Base-by-base conservation (phyloP, 2,888 invertebrate species). In the Zeuzera pyrina region DNA sequence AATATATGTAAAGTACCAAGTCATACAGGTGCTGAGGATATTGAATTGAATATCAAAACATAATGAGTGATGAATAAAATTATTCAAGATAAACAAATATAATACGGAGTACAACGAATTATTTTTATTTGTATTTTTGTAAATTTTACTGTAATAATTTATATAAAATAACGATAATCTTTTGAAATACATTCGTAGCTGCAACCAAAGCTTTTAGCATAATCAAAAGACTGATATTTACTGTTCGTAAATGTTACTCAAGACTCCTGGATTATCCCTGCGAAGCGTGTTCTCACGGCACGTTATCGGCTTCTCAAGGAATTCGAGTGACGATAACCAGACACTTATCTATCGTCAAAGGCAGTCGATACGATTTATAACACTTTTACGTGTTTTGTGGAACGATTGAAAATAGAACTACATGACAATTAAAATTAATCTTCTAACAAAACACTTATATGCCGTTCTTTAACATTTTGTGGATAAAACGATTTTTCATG, bases 291-390 rank as follows among this genome's bases (percentile, higher is more conserved):
- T 71, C 69, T 67, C 71, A 68, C 68, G 66, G 46, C 49, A 47
- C 28, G 57, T 76, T 78, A 77, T 79, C 77, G 53, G 48, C 41
- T 53, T 55, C 51, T 47, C 45, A 48, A 52, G 58, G 67, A 61
- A 65, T 67, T 67, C 49, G 47, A 43, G 35, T 49, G 56, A 62
- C 58, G 72, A 79, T 76, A 78, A 77, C 69, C 63, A 60, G 51
- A 44, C 47, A 54, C 63, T 69, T 76, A 77, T 76, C 73, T 72
- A 60, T 67, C 61, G 43, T 31, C 47, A 43, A 40, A 38, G 45
- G 49, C 40, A 42, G 43, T 45, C 41, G 37, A 38, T 39, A 49
- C 56, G 53, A 65, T 65, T 68, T 66, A 61, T 57, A 50, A n/a
- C n/a, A 15, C 10, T 10, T 28, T 8, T 8, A 1, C 3, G 27